Evolutionary conservation across 2,888 invertebrate species (phyloP).

Genomic region (Cephus runcator): DNA sequence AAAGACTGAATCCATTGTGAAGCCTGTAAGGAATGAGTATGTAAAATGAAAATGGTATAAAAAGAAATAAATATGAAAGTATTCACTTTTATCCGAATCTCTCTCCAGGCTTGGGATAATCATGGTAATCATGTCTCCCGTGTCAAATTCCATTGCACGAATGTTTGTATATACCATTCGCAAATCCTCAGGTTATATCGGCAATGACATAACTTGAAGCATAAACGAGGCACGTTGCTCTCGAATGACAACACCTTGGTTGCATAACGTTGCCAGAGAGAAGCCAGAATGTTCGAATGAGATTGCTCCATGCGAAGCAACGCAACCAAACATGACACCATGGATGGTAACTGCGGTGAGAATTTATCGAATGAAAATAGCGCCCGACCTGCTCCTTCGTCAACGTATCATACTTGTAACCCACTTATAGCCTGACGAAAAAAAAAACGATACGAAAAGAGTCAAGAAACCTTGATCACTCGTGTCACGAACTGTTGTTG

Average conservation of each 20-base stretch:
- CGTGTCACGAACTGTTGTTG: neutral
- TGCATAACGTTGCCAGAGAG: constrained; percentile 3
- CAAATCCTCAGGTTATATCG: neutral
- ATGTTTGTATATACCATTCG: neutral
- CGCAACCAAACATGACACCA: neutral
- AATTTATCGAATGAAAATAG: neutral
- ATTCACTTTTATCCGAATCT: neutral
- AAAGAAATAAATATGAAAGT: neutral
- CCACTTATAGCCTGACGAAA: neutral
- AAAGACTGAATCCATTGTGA: neutral
- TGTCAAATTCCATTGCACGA: neutral
- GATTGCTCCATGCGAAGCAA: constrained; percentile 15
- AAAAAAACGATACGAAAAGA: neutral
- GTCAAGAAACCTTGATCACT: neutral
- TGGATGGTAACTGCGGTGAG: neutral
- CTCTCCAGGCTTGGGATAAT: neutral
- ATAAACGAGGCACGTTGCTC: constrained; percentile 15
- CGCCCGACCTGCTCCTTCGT: neutral
- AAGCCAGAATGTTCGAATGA: constrained; percentile 12
- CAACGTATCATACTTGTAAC: neutral
- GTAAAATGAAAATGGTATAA: neutral
- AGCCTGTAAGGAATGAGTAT: neutral
- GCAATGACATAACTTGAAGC: constrained; percentile 21
- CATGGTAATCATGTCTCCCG: neutral
- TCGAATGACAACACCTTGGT: constrained; percentile 15